Base-by-base conservation (phyloP, 2,888 invertebrate species). In the Pelosia muscerda region DNA sequence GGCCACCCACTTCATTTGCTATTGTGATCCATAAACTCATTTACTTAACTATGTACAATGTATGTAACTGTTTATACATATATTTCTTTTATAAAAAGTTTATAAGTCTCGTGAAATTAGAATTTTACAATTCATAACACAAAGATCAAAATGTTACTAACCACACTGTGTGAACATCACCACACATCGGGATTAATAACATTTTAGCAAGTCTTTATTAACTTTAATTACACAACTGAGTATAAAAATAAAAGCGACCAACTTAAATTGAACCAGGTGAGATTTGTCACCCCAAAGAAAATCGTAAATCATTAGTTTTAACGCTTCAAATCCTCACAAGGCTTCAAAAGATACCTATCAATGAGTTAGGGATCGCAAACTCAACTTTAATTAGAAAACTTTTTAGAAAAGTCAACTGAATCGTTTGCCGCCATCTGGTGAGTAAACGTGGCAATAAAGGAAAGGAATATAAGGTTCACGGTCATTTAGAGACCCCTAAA, bases 351-450 rank as follows among this genome's bases (percentile, higher is more conserved):
- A 49, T 42, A 53, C 22, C 28, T 22, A 53, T 53, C 62, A 22
- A 53, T 62, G 28, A 62, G 49, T 62, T 28, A 53, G 53, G 53
- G 22, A 19, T 23, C 55, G 62, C 23, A 31, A 55, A 34, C 25
- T 22, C 4, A 25, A 64, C 26, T 64, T 57, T 42, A 38, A 57
- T 42, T 25, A 49, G 22, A 64, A 64, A 57, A 64, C 42, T 64
- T 64, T 63, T 22, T 22, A 26, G 22, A 25, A 38, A 22, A 38
- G 42, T 64, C n/a, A 15, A 42, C 25, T 56, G 26, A 57, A 64
- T 11, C 28, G 38, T 57, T 49, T 28, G 11, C n/a, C 10, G 62
- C 56, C 65, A 66, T 25, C 57, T 62, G n/a, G 62, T 63, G 62
- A 19, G 49, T 19, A 8, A 23, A 31, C 19, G 2, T 8, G 22